Evolutionary conservation across 92 coral and sea anemone genomes (phyloP).

Genomic region (Epizoanthus fatuus): DNA sequence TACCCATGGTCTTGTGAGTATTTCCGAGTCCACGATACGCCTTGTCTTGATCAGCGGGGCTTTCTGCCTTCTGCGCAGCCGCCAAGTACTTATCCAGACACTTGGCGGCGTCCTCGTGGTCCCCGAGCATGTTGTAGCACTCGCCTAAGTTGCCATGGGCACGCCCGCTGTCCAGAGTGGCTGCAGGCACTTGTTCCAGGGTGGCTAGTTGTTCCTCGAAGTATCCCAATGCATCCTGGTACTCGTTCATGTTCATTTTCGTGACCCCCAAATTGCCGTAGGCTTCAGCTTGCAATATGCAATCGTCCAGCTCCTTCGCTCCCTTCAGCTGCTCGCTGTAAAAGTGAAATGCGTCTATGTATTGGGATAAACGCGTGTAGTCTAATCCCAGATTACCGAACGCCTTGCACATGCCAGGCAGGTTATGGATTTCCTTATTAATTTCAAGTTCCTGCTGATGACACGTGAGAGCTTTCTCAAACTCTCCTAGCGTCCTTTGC

Average conservation of each 20-base stretch:
- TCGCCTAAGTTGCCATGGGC: constrained; percentile 96
- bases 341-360: constrained; percentile 83
- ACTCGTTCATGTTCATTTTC: constrained; percentile 80
- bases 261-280: constrained; percentile 91
- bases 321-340: constrained; percentile 86
- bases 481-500: constrained; percentile 83
- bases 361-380: constrained; percentile 67
- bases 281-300: constrained; percentile 76
- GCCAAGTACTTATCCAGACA: constrained; percentile 86
- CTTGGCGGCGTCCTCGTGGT: constrained; percentile 85
- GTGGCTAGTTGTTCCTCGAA: constrained; percentile 90
- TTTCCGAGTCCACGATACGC: constrained; percentile 99
- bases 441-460: constrained; percentile 85
- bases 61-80: constrained; percentile 87
- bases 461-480: constrained; percentile 83
- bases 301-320: constrained; percentile 86
- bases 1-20: constrained; percentile 91
- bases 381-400: constrained; percentile 90
- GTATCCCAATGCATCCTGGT: constrained; percentile 84
- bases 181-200: constrained; percentile 80
- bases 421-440: constrained; percentile 70
- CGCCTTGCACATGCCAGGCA: constrained; percentile 84
- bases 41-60: constrained; percentile 95
- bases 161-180: constrained; percentile 92
- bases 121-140: constrained; percentile 84